Conservation (phyloP, 2,797 vertebrate species). For the Otus scops region DNA sequence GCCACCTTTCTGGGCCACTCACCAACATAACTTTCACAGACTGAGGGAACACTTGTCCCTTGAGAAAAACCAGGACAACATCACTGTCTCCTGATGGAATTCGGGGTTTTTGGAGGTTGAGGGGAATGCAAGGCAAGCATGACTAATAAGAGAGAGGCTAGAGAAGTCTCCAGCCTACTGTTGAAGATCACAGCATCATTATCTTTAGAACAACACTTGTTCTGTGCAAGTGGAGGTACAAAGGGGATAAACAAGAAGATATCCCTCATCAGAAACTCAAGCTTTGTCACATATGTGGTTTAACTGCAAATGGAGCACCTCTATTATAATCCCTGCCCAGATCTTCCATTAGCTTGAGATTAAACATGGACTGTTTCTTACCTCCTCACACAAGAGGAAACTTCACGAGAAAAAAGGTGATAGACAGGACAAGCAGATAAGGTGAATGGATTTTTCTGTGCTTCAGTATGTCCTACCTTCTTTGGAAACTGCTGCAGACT, state of each 20-base stretch:
- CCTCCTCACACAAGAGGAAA: neutral
- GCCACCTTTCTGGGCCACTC: neutral
- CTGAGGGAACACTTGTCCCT: neutral
- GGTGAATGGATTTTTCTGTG: neutral
- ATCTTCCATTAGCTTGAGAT: neutral
- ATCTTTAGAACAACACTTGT: neutral
- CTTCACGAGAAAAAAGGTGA: neutral
- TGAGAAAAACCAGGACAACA: neutral
- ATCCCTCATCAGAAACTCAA: neutral
- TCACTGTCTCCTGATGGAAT: neutral
- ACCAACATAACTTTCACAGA: neutral
- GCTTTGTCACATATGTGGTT: neutral
- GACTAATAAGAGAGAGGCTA: neutral
- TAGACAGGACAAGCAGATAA: neutral
- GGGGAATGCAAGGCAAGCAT: neutral
- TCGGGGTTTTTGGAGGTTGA: neutral
- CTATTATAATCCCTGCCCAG: neutral
- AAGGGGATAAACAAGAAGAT: neutral
- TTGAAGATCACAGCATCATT: neutral
- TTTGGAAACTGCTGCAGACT: neutral
- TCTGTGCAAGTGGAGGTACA: neutral
- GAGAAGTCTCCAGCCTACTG: neutral
- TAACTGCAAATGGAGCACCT: neutral
- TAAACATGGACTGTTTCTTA: neutral
- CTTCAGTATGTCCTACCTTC: neutral